Evolutionary conservation across 2,113 vertebrate species (phyloP).

Genomic region (Pelvicachromis taeniatus): DNA sequence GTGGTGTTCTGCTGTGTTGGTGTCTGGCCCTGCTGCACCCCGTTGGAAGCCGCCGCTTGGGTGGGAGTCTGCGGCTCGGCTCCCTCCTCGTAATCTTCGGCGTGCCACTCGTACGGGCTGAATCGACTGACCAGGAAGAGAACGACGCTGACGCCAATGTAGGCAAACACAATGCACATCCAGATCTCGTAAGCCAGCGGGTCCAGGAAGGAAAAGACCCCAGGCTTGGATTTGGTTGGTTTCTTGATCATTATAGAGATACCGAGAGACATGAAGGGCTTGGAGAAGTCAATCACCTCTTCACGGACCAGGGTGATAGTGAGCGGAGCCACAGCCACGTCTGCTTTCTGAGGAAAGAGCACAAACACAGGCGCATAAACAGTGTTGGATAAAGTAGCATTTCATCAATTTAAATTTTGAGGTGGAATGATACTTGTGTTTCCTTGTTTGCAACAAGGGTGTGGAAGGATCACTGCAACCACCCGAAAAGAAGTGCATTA

Average conservation of each 20-base stretch:
- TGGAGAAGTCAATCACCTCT: constrained; percentile 99
- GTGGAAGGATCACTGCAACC: neutral
- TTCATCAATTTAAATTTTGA: neutral
- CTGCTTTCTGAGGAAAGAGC: constrained; percentile 81
- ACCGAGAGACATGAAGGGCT: constrained; percentile 97
- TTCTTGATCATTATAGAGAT: constrained; percentile 99
- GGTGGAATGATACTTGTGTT: neutral
- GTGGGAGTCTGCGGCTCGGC: constrained; percentile 80
- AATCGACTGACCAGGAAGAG: constrained; percentile 98
- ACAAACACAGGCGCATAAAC: neutral
- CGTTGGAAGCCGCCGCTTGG: constrained; percentile 60
- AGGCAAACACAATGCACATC: constrained; percentile 99
- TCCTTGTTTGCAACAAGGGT: neutral
- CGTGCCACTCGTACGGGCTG: constrained; percentile 98
- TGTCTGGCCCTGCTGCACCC: constrained; percentile 83
- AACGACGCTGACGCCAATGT: constrained; percentile 98
- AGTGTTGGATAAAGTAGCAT: neutral
- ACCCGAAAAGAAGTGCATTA: neutral
- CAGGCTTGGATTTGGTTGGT: constrained; percentile 96
- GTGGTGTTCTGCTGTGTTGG: constrained; percentile 79
- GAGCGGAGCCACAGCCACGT: constrained; percentile 93
- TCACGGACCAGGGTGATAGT: constrained; percentile 97
- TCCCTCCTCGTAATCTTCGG: constrained; percentile 90
- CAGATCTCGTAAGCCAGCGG: constrained; percentile 98
- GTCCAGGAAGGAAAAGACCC: constrained; percentile 97